phyloP scores from a whole-genome alignment of 2,113 vertebrate species.

The Procapra przewalskii region DNA sequence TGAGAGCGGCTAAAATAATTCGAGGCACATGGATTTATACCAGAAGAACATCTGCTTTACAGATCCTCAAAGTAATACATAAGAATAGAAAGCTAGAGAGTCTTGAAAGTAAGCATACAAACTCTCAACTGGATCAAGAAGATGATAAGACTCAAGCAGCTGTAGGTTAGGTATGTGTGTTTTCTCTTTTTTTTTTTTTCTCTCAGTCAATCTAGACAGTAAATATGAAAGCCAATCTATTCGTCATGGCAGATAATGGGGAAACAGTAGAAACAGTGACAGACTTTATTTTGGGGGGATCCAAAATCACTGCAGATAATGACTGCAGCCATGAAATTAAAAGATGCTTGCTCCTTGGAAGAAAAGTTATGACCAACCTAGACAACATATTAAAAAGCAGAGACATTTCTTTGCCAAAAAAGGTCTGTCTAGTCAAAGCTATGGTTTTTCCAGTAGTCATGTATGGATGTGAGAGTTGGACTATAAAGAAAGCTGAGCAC shows the following conservation, averaged over 20 bases:
- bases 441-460: not conserved
- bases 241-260: not conserved
- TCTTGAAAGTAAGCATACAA: slow-evolving; percentile 17
- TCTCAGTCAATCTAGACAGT: not conserved
- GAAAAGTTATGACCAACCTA: not conserved
- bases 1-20: slow-evolving; percentile 19
- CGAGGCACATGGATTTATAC: not conserved
- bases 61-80: not conserved
- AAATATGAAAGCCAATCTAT: not conserved
- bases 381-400: not conserved
- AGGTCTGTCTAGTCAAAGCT: not conserved
- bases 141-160: not conserved
- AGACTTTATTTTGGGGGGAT: not conserved
- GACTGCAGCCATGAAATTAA: not conserved
- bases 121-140: not conserved
- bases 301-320: not conserved
- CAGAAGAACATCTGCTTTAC: slow-evolving; percentile 58
- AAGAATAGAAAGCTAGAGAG: not conserved
- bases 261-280: not conserved
- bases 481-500: not conserved
- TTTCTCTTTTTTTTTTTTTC: not conserved
- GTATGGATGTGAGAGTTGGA: not conserved
- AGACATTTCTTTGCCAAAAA: not conserved
- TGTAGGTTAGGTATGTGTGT: not conserved
- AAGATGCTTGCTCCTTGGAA: not conserved